Evolutionary conservation across 2,797 vertebrate species (phyloP), one percentile per base, ranked within the genome.

Genomic region (Phyllotis vaccarum): DNA sequence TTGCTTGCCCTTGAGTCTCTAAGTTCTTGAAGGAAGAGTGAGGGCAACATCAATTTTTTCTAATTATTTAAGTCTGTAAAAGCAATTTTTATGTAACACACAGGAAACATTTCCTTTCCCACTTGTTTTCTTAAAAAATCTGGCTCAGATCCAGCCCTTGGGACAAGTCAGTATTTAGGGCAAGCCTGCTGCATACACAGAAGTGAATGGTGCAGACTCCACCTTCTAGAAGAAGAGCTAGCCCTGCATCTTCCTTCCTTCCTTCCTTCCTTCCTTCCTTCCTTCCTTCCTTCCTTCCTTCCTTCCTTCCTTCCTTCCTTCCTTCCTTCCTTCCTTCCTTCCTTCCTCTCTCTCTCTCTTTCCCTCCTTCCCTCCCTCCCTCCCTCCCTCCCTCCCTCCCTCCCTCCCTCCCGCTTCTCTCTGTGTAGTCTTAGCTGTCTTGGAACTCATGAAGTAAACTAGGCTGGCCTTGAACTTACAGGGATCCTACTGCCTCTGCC

Each of bases 11-110:
- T 62, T 94, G 78, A 70, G 60, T 43, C 66, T 90, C 37, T 80
- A 81, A 60, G n/a, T 22, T 87, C 16, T 66, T 89, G 37, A 91
- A 93, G 75, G 79, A 91, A 60, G 52, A 86, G 62, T 72, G 74
- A 81, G 22, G 34, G 49, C 58, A 43, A 12, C 64, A 46, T 94
- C 87, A n/a, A 27, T 68, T 74, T 91, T 91, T 92, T 62, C 75
- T 72, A 74, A 64, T 92, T 74, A 94, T 88, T 83, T 40, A 72
- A 75, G 27, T 85, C 9, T 78, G 46, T 91, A 68, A 92, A 89
- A 91, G 85, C 66, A 92, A 49, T 34, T 40, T 43, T 92, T 64
- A 12, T 34, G 79, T 74, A 62, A 13, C 21, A 82, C 14, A 66
- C 46, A 82, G 68, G 54, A 91, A 79, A 89, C 19, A 54, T 91